Conservation (phyloP, 2,888 invertebrate species). For the Epirrhoe tristata region DNA sequence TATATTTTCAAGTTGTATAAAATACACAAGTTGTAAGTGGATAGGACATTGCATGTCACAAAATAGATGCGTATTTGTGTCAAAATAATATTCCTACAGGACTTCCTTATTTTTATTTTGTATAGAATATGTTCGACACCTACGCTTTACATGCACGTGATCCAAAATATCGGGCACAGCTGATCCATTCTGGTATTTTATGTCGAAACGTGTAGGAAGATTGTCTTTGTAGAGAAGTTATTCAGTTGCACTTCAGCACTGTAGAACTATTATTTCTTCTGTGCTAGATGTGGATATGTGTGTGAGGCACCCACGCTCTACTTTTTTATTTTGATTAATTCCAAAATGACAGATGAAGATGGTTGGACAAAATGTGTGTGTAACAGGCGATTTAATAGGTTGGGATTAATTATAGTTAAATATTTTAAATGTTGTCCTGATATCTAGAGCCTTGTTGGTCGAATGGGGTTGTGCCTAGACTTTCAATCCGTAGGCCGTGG, state of each 20-base stretch:
- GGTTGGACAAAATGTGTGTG: slow-evolving; percentile 59
- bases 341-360: slow-evolving; percentile 79
- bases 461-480: no score
- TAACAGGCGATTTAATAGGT: slow-evolving; percentile 45
- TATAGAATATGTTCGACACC: not conserved
- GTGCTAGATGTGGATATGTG: slow-evolving; percentile 28
- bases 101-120: not conserved
- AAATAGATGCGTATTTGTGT: not conserved
- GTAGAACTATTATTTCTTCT: slow-evolving; percentile 1
- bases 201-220: not conserved
- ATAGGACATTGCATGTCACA: no score
- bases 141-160: not conserved
- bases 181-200: not conserved
- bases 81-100: not conserved
- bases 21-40: no score
- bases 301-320: slow-evolving; percentile 41
- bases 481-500: no score
- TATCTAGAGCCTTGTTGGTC: not conserved
- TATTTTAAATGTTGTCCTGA: not conserved
- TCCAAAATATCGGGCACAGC: not conserved
- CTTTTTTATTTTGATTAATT: slow-evolving; percentile 70
- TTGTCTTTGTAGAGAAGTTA: no score
- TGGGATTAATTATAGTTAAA: slow-evolving; percentile 35
- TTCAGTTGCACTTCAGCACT: not conserved
- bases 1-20: no score